Conservation (phyloP, 2,113 vertebrate species). For the Centropus bengalensis region DNA sequence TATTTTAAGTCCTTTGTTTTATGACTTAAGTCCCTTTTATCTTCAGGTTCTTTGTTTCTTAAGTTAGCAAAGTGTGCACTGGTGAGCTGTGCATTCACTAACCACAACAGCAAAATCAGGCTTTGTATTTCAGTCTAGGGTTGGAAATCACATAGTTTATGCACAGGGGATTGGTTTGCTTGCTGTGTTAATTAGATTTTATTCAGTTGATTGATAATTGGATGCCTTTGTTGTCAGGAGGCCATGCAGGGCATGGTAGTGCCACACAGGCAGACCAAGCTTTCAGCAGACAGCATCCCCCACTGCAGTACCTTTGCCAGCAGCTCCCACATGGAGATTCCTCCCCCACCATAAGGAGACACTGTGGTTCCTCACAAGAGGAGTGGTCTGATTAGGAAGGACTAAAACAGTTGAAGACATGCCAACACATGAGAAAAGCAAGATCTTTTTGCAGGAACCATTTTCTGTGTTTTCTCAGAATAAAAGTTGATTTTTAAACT, state of each 20-base stretch:
- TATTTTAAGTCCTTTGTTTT: background rate
- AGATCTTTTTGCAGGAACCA: background rate
- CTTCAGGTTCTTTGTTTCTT: background rate
- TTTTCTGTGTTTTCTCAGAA: background rate
- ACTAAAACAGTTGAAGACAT: background rate
- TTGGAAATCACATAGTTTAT: background rate
- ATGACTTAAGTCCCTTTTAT: background rate
- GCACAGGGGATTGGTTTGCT: background rate
- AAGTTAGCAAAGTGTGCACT: background rate
- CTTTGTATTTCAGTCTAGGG: background rate
- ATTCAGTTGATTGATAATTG: background rate
- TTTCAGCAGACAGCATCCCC: background rate
- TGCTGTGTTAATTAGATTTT: background rate
- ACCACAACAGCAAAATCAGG: background rate
- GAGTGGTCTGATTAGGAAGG: background rate
- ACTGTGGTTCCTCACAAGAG: background rate
- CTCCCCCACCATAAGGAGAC: background rate
- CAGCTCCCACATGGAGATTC: background rate
- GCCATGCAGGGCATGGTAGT: too few species aligned
- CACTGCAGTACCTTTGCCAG: background rate
- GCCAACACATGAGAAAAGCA: background rate
- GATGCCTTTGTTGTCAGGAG: background rate
- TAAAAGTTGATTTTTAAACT: background rate
- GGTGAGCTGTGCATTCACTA: background rate
- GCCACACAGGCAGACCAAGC: background rate